Conservation (phyloP, 2,113 vertebrate genomes). For the Aphyosemion australe region DNA sequence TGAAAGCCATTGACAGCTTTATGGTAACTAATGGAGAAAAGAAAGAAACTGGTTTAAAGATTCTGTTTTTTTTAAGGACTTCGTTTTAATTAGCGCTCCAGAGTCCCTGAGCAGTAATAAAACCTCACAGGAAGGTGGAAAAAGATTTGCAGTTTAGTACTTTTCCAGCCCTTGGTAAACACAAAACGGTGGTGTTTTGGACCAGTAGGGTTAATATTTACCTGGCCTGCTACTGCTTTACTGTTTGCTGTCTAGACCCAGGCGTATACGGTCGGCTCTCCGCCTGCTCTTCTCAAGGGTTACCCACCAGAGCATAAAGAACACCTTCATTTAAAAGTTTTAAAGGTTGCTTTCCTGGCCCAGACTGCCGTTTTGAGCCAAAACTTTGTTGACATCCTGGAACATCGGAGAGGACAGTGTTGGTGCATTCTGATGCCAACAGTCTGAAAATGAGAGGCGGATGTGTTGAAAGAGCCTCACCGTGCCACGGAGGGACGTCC, state of each 20-base stretch:
- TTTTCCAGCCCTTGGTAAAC: constrained; percentile 83
- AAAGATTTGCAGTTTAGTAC: constrained; percentile 74
- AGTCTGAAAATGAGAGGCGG: constrained; percentile 25
- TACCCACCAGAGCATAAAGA: constrained; percentile 20
- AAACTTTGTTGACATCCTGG: constrained; percentile 26
- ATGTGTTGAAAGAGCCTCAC: constrained; percentile 27
- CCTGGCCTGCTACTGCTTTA: constrained; percentile 64
- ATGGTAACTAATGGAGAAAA: constrained; percentile 60
- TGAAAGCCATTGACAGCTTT: constrained; percentile 50
- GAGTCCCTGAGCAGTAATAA: constrained; percentile 80
- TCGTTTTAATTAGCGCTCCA: constrained; percentile 86
- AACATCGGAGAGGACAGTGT: constrained; percentile 14
- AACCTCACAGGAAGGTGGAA: constrained; percentile 68
- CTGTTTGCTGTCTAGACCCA: constrained; percentile 70
- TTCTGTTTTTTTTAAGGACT: constrained; percentile 31
- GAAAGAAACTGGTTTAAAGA: constrained; percentile 38
- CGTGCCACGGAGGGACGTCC: constrained; percentile 25
- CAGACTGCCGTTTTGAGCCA: background rate
- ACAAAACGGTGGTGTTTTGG: constrained; percentile 76
- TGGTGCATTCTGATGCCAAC: constrained; percentile 32
- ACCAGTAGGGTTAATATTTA: constrained; percentile 69
- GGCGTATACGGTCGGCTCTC: constrained; percentile 53
- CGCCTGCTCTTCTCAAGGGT: constrained; percentile 1
- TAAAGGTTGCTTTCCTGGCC: background rate
- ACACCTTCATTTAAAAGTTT: constrained; percentile 27